These are phyloP conservation scores for Ditylenchus dipsaci DNA, from an alignment of 1,140 invertebrate genomes.

Conservation along the genomic window DNA sequence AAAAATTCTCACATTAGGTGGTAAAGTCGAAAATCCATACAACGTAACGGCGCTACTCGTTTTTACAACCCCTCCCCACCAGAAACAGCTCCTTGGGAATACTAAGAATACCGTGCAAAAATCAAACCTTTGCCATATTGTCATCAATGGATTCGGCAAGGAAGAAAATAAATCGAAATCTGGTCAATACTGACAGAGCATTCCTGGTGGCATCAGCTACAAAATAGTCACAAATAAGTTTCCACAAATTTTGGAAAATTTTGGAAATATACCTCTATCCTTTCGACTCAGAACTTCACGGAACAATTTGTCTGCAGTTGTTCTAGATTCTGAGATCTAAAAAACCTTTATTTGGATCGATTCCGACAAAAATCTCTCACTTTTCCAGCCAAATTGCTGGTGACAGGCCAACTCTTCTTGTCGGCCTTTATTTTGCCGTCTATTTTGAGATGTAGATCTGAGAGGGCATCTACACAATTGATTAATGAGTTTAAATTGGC, in stretches of 20 bases:
- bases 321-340: slow-evolving; percentile 72
- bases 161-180: slow-evolving; percentile 87
- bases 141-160: slow-evolving; percentile 82
- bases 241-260: no score
- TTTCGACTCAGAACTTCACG: slow-evolving; percentile 85
- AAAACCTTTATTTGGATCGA: neutral
- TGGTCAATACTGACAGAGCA: slow-evolving; percentile 81
- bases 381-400: slow-evolving; percentile 33
- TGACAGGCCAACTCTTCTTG: slow-evolving; percentile 37
- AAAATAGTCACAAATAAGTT: neutral
- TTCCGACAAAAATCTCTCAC: slow-evolving; percentile 7
- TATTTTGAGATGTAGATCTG: slow-evolving; percentile 41
- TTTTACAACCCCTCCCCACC: no score
- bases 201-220: slow-evolving; percentile 88
- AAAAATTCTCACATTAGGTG: no score
- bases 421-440: slow-evolving; percentile 29
- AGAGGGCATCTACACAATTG: slow-evolving; percentile 55
- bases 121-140: slow-evolving; percentile 74
- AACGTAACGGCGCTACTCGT: no score
- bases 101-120: no score
- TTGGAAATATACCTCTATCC: slow-evolving; percentile 65
- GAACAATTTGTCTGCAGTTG: slow-evolving; percentile 85
- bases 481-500: slow-evolving; percentile 55
- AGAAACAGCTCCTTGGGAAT: no score
- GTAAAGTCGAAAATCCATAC: no score